Percentiles rank a stretch among this genome's conserved stretches.
Evolutionary conservation across 2,797 vertebrate species (phyloP).

Genomic region (Lophius americanus): DNA sequence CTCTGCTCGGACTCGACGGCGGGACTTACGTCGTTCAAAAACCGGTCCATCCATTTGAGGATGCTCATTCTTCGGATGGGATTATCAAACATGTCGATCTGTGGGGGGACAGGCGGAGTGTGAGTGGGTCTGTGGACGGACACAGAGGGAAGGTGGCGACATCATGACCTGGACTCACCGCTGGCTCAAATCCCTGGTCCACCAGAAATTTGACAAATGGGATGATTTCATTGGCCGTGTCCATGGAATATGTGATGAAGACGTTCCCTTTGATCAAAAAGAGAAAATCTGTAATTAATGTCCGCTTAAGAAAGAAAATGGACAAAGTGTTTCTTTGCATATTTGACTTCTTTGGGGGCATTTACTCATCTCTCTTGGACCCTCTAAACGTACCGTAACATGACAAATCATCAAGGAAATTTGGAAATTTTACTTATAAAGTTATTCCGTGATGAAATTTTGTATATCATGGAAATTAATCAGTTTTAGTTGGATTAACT

Average conservation of each 20-base stretch:
- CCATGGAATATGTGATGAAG: constrained; percentile 95
- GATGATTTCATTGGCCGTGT: constrained; percentile 86
- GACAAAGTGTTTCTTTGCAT: too few species aligned
- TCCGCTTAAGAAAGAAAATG: background rate
- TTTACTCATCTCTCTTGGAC: too few species aligned
- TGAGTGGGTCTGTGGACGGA: background rate
- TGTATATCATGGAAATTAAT: too few species aligned
- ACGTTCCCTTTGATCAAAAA: constrained; percentile 84
- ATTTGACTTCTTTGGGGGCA: too few species aligned
- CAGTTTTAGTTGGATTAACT: too few species aligned
- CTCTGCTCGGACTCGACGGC: background rate
- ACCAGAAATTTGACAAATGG: constrained; percentile 88
- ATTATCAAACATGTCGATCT: constrained; percentile 96
- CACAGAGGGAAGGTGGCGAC: background rate
- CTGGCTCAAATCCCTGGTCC: constrained; percentile 91
- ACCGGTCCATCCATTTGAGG: constrained; percentile 95
- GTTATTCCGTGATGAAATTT: too few species aligned
- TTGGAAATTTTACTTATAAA: too few species aligned
- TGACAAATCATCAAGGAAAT: too few species aligned
- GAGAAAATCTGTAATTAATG: too few species aligned
- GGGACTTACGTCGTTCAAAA: constrained; percentile 89
- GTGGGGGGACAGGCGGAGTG: constrained; percentile 27
- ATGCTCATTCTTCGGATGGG: constrained; percentile 89
- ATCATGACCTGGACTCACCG: constrained; percentile 80
- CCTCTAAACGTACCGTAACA: too few species aligned